Percentiles rank a stretch among this genome's conserved stretches.
Conservation (phyloP, 2,888 invertebrate genomes). For the Cheilosia impressa region DNA sequence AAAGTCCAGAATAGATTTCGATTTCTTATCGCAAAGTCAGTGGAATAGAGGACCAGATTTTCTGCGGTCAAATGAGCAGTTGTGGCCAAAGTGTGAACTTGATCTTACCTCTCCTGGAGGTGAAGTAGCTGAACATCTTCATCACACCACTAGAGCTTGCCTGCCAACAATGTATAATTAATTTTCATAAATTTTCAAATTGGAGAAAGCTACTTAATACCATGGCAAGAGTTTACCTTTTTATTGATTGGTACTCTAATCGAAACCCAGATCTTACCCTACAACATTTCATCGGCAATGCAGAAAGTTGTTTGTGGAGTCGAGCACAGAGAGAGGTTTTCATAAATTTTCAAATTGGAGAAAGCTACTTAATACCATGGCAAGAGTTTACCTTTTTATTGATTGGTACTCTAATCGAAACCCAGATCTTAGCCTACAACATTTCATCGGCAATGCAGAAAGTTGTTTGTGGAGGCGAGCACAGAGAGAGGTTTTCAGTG, state of each 20-base stretch:
- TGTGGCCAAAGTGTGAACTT: too few relatives aligned
- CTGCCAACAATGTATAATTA: too few relatives aligned
- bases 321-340: slow-evolving; percentile 27
- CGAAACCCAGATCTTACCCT: slow-evolving; percentile 27
- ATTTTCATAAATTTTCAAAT: slow-evolving; percentile 8
- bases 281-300: slow-evolving; percentile 24
- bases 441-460: slow-evolving; percentile 30
- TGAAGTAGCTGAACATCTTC: too few relatives aligned
- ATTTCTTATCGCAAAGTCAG: too few relatives aligned
- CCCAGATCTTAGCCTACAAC: slow-evolving; percentile 26
- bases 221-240: slow-evolving; percentile 28
- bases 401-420: slow-evolving; percentile 34
- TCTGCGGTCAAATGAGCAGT: too few relatives aligned
- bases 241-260: slow-evolving; percentile 34
- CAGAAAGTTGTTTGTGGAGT: slow-evolving; percentile 27
- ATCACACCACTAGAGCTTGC: too few relatives aligned
- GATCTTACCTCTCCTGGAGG: too few relatives aligned
- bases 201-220: slow-evolving; percentile 17
- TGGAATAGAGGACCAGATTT: too few relatives aligned
- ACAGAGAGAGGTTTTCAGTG: slow-evolving; percentile 20
- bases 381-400: slow-evolving; percentile 32
- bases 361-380: slow-evolving; percentile 16
- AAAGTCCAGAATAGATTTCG: too few relatives aligned
- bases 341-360: slow-evolving; percentile 21
- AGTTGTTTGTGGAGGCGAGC: slow-evolving; percentile 25